Conservation (phyloP, 2,797 vertebrate species). For the Pangasius djambal region DNA sequence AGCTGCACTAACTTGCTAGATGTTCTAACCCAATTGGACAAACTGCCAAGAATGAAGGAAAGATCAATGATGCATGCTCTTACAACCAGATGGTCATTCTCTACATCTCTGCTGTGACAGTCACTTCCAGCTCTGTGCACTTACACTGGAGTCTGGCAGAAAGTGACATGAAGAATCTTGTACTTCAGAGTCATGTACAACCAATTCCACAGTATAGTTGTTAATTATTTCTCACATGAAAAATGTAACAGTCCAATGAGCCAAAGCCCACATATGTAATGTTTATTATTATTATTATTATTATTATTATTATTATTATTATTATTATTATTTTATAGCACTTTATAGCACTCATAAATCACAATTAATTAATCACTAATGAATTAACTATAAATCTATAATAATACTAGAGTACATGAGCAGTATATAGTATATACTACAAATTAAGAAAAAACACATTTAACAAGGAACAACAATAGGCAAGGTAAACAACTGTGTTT, state of each 20-base stretch:
- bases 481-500: neutral
- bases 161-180: neutral
- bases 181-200: conserved; percentile 46
- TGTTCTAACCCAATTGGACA: conserved; percentile 19
- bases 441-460: neutral
- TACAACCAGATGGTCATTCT: conserved; percentile 45
- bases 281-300: neutral
- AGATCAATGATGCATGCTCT: conserved; percentile 31
- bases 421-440: neutral
- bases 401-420: neutral
- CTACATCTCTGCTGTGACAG: conserved; percentile 34
- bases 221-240: neutral
- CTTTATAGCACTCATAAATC: neutral
- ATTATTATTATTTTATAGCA: neutral
- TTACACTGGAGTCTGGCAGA: conserved; percentile 22
- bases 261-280: neutral
- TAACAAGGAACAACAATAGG: neutral
- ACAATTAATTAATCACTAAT: neutral
- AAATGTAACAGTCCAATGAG: neutral
- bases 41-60: conserved; percentile 18
- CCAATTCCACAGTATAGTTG: conserved; percentile 12
- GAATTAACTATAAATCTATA: neutral
- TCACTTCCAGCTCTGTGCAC: conserved; percentile 32
- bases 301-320: too few relatives aligned
- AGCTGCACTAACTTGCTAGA: neutral